Evolutionary conservation across 92 coral and sea anemone genomes (phyloP), one percentile per base, ranked within the genome.

Genomic region (Plumapathes pennacea): DNA sequence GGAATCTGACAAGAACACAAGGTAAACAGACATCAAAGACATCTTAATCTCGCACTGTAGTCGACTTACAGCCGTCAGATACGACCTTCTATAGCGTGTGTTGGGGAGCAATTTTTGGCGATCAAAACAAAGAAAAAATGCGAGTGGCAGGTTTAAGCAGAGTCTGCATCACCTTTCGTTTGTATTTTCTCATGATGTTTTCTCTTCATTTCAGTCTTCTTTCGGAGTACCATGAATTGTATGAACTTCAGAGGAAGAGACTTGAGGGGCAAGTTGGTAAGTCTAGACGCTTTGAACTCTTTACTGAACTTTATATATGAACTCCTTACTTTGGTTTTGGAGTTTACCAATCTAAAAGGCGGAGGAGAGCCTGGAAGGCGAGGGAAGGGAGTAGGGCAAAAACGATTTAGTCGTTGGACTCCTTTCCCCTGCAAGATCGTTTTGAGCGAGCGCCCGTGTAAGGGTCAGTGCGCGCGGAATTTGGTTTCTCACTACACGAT

Each of bases 1-100:
- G 23, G 97, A 88, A 73, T 91, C 97, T 1, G 95, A 91, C 32
- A 91, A 91, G 68, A 91, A 91, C 34, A 89, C 97, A 31, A 91
- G 95, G 95, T 86, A 76, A 29, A 67, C 56, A 4, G 30, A 49
- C 26, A 54, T 28, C 61, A 54, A 25, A 25, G 43, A 9, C 47
- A 26, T 10, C 9, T 5, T 1, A 54, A 44, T 15, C 20, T 44
- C 20, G 18, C 20, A 44, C 20, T 44, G 19, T 44, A 13, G n/a
- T 44, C n/a, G 41, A 36, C 10, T 36, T 36, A 9, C 41, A n/a
- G 41, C 9, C 10, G n/a, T 36, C 10, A 36, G n/a, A 9, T 9
- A 9, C 25, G 3, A n/a, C n/a, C n/a, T n/a, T n/a, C n/a, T n/a
- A n/a, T n/a, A n/a, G n/a, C n/a, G n/a, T n/a, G n/a, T n/a, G n/a